Evolutionary conservation across 2,888 invertebrate species (phyloP).

Genomic region (Noctua janthina): DNA sequence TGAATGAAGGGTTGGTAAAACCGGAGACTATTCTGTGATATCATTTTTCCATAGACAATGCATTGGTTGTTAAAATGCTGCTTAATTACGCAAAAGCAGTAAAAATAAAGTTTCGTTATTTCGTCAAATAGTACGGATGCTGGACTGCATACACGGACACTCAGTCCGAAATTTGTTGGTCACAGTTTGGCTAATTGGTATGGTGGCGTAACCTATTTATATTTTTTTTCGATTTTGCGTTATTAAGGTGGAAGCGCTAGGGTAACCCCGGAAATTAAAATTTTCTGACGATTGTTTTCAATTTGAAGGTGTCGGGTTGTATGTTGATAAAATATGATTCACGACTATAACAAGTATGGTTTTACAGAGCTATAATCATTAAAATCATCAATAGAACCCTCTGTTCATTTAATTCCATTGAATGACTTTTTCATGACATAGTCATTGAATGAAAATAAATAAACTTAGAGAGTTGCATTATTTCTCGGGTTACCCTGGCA

Average conservation of each 20-base stretch:
- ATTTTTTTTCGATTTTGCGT: constrained; percentile 12
- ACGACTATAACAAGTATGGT: no score
- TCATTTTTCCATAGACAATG: background rate
- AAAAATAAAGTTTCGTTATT: background rate
- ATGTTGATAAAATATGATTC: no score
- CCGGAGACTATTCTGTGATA: background rate
- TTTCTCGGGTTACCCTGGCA: no score
- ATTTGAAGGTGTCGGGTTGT: no score
- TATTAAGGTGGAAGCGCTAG: background rate
- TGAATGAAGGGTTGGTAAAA: background rate
- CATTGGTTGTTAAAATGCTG: background rate
- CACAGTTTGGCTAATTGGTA: background rate
- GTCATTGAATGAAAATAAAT: no score
- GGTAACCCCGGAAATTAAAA: no score
- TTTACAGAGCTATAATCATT: no score
- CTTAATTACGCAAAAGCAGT: background rate
- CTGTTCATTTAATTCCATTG: no score
- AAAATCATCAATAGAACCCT: no score
- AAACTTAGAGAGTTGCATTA: no score
- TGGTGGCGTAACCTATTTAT: constrained; percentile 20
- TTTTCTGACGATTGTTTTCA: no score
- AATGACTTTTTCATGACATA: no score
- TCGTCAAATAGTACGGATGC: background rate
- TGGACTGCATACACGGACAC: background rate
- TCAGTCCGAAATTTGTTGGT: background rate